Conservation (phyloP, 1,140 invertebrate species). For the Temnothorax curvispinosus region DNA sequence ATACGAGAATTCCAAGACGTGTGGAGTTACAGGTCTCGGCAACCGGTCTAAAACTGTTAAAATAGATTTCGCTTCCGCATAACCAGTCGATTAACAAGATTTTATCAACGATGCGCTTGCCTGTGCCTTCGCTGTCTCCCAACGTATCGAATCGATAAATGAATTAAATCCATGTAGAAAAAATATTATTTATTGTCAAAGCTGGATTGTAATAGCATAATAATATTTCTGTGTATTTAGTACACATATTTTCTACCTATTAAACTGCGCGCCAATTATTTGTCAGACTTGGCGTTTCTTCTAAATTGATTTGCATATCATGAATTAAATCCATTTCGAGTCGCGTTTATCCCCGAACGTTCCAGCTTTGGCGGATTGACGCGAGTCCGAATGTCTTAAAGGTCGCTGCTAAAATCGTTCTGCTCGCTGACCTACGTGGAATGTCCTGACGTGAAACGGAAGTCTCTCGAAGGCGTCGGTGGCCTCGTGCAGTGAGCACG, state of each 20-base stretch:
- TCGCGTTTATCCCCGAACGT: background rate
- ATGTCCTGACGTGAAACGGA: conserved; percentile 63
- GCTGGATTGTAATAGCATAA: too few species aligned
- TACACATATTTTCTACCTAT: too few species aligned
- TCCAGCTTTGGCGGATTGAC: background rate
- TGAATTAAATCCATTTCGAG: background rate
- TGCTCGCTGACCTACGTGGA: conserved; percentile 79
- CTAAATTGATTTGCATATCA: too few species aligned
- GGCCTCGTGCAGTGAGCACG: too few species aligned
- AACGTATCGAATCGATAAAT: background rate
- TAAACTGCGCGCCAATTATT: too few species aligned
- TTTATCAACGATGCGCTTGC: conserved; percentile 14
- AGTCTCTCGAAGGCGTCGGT: too few species aligned
- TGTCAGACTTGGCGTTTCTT: too few species aligned
- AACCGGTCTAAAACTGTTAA: conserved; percentile 76
- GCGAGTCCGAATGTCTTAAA: too few species aligned
- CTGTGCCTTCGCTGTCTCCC: background rate
- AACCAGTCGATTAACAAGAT: conserved; percentile 68
- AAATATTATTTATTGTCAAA: too few species aligned
- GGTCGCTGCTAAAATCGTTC: conserved; percentile 77
- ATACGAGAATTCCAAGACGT: background rate
- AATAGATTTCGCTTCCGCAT: conserved; percentile 76
- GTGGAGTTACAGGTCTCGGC: conserved; percentile 46
- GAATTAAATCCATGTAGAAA: background rate
- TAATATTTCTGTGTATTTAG: too few species aligned